Evolutionary conservation across 2,113 vertebrate species (phyloP), one percentile per base, ranked within the genome.

Genomic region (Pomatostomus ruficeps): DNA sequence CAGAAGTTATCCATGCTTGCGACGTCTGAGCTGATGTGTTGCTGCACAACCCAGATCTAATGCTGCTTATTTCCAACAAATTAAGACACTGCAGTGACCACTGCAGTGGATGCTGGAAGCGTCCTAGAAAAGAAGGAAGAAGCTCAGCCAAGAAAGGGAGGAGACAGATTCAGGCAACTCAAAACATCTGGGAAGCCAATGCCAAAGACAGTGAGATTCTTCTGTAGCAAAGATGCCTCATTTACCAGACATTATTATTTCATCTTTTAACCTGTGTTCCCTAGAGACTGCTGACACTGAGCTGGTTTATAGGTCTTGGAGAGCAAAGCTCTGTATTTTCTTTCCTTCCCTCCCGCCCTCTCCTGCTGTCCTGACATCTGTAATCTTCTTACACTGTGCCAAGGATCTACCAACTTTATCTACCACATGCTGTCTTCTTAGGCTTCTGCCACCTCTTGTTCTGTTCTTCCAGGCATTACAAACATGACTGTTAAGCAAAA

Each of bases 351-450:
- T 36, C 28, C 55, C 1, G 0, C 43, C 26, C 40, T 45, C 78
- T 89, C 76, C 58, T 51, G 87, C 78, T 85, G 71, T 73, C 31
- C 14, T 74, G 74, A 87, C 84, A 92, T 62, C 55, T 36, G 20
- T 87, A 91, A 96, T 92, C 89, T 88, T 79, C 93, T 89, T 91
- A 95, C 4, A 8, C 28, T 62, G 54, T 42, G 38, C 54, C 80
- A 61, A 55, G 61, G 65, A 72, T 58, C 49, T 71, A 73, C 62
- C 78, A 68, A 70, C 43, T 85, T 89, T 92, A 89, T 63, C 80
- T 79, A 20, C 29, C 59, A 88, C 95, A 89, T 22, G 63, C 67
- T 9, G 14, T 21, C 59, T 61, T 71, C 35, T 24, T 10, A 65
- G 52, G 57, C 76, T 91, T 68, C 55, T 49, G 40, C 35, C 81